Percentiles rank a stretch among this genome's conserved stretches.
phyloP scores from a whole-genome alignment of 2,888 invertebrate species.

The Keiferia lycopersicella region DNA sequence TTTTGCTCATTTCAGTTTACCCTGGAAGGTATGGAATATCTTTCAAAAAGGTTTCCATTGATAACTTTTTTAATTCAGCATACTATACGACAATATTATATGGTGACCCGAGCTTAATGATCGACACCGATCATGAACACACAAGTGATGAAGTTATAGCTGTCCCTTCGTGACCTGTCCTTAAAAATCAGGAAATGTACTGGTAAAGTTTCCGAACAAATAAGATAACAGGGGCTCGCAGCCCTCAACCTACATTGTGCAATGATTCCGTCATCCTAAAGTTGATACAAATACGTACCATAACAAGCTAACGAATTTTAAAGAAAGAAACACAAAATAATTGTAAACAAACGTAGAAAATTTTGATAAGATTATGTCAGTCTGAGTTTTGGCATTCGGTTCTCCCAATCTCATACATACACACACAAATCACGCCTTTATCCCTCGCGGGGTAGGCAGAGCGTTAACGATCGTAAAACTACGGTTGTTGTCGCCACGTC shows the following conservation, averaged over 20 bases:
- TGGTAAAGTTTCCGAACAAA: background rate
- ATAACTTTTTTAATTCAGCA: background rate
- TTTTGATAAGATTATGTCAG: background rate
- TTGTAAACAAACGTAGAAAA: conserved; percentile 10
- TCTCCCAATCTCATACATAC: too few species aligned
- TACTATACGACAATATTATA: too few species aligned
- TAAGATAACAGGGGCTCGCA: background rate
- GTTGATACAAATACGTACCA: background rate
- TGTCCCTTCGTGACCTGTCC: conserved; percentile 1
- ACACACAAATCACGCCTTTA: too few species aligned
- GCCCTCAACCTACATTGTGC: background rate
- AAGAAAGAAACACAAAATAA: background rate
- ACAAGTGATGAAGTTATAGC: too few species aligned
- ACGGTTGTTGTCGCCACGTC: too few species aligned
- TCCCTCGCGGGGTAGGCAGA: too few species aligned
- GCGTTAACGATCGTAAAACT: too few species aligned
- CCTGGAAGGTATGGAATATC: too few species aligned
- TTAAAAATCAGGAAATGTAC: conserved; percentile 1
- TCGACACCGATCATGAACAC: too few species aligned
- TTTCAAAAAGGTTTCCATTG: too few species aligned
- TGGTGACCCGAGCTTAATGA: too few species aligned
- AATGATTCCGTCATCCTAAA: background rate
- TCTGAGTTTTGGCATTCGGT: background rate
- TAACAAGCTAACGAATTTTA: background rate
- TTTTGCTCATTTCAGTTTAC: too few species aligned